Evolutionary conservation across 2,888 invertebrate genomes (phyloP).

Genomic region (Eumacrocentrus americanus): DNA sequence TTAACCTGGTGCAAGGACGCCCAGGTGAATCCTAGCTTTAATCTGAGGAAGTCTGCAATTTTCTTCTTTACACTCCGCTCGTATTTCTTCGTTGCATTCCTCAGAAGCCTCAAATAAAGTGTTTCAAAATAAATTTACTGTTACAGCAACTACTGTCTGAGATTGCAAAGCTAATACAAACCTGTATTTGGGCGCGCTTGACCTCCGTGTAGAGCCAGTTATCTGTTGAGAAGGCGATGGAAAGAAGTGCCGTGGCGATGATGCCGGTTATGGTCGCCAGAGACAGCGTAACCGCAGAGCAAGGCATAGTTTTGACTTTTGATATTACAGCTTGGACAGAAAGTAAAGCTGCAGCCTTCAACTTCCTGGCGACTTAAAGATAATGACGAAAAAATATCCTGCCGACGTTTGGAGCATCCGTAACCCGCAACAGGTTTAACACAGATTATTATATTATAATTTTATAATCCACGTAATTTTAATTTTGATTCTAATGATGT

Average conservation of each 20-base stretch:
- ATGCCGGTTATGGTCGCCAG: conserved; percentile 95
- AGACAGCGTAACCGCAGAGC: conserved; percentile 92
- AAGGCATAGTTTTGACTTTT: conserved; percentile 74
- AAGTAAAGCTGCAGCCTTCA: not conserved
- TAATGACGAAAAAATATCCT: conserved; percentile 21
- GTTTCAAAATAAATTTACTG: conserved; percentile 3
- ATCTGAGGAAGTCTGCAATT: conserved; percentile 26
- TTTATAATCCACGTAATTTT: too few species aligned
- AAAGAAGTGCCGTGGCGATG: conserved; percentile 89
- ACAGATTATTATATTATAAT: not conserved
- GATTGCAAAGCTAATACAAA: conserved; percentile 59
- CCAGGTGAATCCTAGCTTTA: conserved; percentile 26
- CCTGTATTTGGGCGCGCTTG: conserved; percentile 86
- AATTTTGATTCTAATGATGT: not conserved
- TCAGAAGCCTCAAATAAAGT: too few species aligned
- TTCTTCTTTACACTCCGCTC: conserved; percentile 11
- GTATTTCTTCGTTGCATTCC: too few species aligned
- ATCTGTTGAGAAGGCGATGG: conserved; percentile 95
- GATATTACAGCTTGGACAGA: conserved; percentile 5
- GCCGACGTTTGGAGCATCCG: conserved; percentile 31
- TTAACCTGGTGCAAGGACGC: conserved; percentile 41
- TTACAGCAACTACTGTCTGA: too few species aligned
- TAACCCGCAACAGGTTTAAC: conserved; percentile 22
- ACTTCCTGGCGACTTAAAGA: conserved; percentile 15
- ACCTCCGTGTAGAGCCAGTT: conserved; percentile 97